phyloP scores from a whole-genome alignment of 2,797 vertebrate species.

The Lutjanus campechanus region DNA sequence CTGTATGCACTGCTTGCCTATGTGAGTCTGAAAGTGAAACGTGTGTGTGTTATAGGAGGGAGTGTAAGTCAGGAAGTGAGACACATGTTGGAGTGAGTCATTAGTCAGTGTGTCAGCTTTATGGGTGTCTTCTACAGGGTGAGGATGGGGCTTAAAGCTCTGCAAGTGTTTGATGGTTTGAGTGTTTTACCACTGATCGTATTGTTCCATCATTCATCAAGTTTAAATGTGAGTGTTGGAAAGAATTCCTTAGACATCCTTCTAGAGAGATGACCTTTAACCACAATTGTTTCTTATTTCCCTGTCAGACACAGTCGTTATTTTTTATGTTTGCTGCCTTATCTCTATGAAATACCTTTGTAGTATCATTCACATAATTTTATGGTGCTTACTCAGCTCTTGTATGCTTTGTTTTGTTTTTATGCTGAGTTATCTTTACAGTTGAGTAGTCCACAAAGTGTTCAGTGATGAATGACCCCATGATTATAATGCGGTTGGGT shows the following conservation, averaged over 20 bases:
- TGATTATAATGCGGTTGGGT: slow-evolving; percentile 49
- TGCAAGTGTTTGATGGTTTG: slow-evolving; percentile 31
- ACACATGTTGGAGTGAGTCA: slow-evolving; percentile 61
- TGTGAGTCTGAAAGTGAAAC: slow-evolving; percentile 46
- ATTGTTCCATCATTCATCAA: slow-evolving; percentile 55
- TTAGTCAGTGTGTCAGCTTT: slow-evolving; percentile 63
- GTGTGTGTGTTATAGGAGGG: slow-evolving; percentile 27
- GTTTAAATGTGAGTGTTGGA: slow-evolving; percentile 15
- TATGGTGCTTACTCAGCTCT: neutral
- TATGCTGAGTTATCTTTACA: slow-evolving; percentile 20
- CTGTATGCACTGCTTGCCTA: slow-evolving; percentile 23
- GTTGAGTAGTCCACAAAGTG: slow-evolving; percentile 24
- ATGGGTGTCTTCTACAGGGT: slow-evolving; percentile 47
- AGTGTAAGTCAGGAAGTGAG: slow-evolving; percentile 46
- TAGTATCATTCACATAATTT: neutral
- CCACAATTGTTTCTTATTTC: neutral
- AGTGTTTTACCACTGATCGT: slow-evolving; percentile 45
- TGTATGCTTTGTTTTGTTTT: neutral
- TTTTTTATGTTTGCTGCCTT: neutral
- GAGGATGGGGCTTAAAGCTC: slow-evolving; percentile 36
- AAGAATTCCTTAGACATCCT: slow-evolving; percentile 10
- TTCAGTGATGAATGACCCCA: slow-evolving; percentile 32
- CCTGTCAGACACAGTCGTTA: neutral
- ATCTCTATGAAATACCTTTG: neutral
- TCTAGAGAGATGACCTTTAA: neutral